Evolutionary conservation across 2,113 vertebrate genomes (phyloP).

Genomic region (Rhagologus leucostigma): DNA sequence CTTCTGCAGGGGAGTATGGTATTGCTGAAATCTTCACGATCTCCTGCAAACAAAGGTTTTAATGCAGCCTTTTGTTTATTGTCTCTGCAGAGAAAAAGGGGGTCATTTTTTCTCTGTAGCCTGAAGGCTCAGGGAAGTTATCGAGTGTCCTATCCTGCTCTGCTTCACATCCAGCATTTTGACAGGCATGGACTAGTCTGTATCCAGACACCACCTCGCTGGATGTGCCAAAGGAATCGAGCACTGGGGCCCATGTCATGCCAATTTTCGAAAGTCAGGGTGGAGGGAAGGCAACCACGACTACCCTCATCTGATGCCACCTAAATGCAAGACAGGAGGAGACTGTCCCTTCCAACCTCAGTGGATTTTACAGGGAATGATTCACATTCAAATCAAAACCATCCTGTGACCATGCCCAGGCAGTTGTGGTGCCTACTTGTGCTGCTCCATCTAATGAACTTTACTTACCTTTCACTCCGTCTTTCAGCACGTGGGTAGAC

Average conservation of each 20-base stretch:
- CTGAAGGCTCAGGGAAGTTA: background rate
- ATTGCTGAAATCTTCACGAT: background rate
- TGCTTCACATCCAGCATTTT: background rate
- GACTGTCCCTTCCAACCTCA: background rate
- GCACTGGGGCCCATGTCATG: background rate
- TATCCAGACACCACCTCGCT: background rate
- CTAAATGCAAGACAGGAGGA: background rate
- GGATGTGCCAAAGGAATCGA: background rate
- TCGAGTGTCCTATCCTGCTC: background rate
- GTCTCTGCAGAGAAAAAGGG: background rate
- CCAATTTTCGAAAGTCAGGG: background rate
- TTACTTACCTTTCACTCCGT: background rate
- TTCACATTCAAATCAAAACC: background rate
- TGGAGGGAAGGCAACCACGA: background rate
- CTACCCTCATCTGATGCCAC: background rate
- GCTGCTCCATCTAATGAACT: background rate
- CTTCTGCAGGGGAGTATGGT: background rate
- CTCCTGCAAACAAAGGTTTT: conserved; percentile 22
- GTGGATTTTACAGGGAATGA: background rate
- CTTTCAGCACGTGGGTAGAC: background rate
- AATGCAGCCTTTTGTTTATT: conserved; percentile 32
- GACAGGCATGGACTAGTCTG: background rate
- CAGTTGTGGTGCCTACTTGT: background rate
- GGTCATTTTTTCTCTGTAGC: background rate
- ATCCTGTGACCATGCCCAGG: background rate